A percentile compares a stretch with the other conserved stretches of the same genome.
Evolutionary conservation across 92 coral and sea anemone genomes (phyloP).

Genomic region (Zoanthus gigantus): DNA sequence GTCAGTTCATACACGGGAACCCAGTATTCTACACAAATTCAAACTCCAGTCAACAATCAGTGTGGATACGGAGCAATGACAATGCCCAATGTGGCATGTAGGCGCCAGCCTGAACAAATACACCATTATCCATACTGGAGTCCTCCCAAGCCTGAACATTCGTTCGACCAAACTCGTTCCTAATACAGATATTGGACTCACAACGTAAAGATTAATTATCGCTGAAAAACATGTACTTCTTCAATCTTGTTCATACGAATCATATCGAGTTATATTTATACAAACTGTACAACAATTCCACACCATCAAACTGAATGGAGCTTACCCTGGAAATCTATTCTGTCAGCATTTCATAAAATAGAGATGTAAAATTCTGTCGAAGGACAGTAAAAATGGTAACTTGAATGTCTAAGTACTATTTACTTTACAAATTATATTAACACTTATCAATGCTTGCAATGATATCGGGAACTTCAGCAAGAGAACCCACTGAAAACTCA

Average conservation of each 20-base stretch:
- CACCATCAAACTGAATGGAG: constrained; percentile 49
- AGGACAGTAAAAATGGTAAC: constrained; percentile 51
- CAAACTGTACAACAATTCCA: constrained; percentile 43
- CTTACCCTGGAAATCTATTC: constrained; percentile 11
- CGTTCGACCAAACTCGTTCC: constrained; percentile 85
- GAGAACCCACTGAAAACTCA: constrained; percentile 22
- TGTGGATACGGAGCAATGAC: constrained; percentile 96
- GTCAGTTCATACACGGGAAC: constrained; percentile 96
- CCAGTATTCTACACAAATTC: constrained; percentile 95
- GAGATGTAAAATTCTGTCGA: constrained; percentile 60
- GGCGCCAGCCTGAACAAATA: constrained; percentile 92
- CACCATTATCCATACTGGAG: constrained; percentile 95
- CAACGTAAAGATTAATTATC: constrained; percentile 2
- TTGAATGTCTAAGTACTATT: constrained; percentile 79
- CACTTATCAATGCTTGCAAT: constrained; percentile 62
- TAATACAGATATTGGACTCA: constrained; percentile 65
- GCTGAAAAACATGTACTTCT: not conserved
- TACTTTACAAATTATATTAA: constrained; percentile 84
- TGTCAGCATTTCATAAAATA: constrained; percentile 23
- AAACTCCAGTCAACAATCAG: constrained; percentile 94
- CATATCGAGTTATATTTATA: constrained; percentile 77
- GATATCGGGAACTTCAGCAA: constrained; percentile 43
- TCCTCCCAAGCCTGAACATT: constrained; percentile 84
- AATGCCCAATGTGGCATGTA: constrained; percentile 89
- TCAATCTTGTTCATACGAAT: constrained; percentile 41